Base-by-base conservation (phyloP, 2,888 invertebrate genomes). In the Apocheima hispidaria region DNA sequence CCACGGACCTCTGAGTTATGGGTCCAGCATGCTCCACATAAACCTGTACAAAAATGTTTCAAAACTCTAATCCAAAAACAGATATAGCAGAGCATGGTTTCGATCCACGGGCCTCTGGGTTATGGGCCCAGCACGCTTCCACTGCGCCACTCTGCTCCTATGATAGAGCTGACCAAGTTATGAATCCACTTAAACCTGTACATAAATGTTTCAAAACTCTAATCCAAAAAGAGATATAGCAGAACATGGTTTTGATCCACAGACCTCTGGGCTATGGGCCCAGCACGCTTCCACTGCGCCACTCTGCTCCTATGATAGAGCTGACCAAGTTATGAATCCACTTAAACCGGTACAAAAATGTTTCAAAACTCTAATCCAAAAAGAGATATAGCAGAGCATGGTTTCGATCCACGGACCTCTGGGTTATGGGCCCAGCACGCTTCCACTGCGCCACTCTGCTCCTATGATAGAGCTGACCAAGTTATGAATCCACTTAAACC, bases 371-470 rank as follows among this genome's bases (percentile, higher is more conserved):
- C n/a, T n/a, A n/a, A n/a, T n/a, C n/a, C n/a, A n/a, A n/a, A n/a
- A n/a, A n/a, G n/a, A n/a, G n/a, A 44, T 4, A 44, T 94, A 94
- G 94, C 94, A 95, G 94, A 95, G 95, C 95, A 94, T 96, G 95
- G 96, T 96, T 96, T 96, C 96, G 95, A 96, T 96, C 96, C 95
- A 96, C 96, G 96, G 96, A 96, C 95, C 96, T 96, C 96, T 96
- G 96, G 96, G 95, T 96, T 96, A 96, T 96, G 95, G 95, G 95
- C 95, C 95, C 95, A 95, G 95, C 95, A 95, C 95, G 95, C 95
- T 95, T 95, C 95, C 95, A 95, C 95, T 95, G 95, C 96, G 65
- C 67, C 67, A 67, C 65, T 69, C 65, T 69, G 67, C 65, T 67
- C n/a, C n/a, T n/a, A n/a, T n/a, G n/a, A n/a, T n/a, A n/a, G n/a